These are phyloP conservation scores for Tetrao urogallus DNA, from an alignment of 2,113 vertebrate genomes.

Conservation along the genomic window DNA sequence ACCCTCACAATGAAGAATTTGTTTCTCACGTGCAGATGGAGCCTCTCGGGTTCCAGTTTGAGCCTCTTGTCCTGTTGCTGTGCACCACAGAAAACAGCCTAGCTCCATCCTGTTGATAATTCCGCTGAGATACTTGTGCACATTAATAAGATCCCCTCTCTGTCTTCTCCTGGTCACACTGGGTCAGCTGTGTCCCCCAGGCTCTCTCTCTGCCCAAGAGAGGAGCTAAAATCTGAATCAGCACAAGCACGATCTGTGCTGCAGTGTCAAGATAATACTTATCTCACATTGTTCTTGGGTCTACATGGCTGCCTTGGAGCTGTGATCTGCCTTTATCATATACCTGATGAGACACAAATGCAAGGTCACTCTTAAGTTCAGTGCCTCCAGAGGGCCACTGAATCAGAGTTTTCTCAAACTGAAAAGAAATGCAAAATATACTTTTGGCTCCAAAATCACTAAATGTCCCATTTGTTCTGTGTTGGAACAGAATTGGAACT, in stretches of 20 bases:
- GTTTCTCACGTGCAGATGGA: background rate
- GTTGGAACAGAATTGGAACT: background rate
- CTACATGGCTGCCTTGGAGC: background rate
- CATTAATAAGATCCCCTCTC: background rate
- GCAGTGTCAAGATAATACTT: background rate
- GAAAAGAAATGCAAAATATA: background rate
- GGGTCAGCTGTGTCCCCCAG: background rate
- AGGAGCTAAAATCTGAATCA: background rate
- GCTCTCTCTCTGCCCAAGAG: background rate
- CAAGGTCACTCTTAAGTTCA: background rate
- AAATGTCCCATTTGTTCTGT: background rate
- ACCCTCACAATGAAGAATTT: background rate
- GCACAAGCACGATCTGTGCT: background rate
- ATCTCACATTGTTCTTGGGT: background rate
- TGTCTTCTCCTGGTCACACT: background rate
- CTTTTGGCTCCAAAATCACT: background rate
- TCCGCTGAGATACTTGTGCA: background rate
- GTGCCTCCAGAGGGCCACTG: background rate
- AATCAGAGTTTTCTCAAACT: background rate
- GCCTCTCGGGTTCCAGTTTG: background rate
- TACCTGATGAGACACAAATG: rapidly evolving
- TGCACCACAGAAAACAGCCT: background rate
- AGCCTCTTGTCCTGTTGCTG: background rate
- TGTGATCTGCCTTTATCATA: background rate
- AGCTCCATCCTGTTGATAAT: background rate